A percentile compares a stretch with the other conserved stretches of the same genome.
Evolutionary conservation across 2,113 vertebrate genomes (phyloP).

Genomic region (Osmerus eperlanus): DNA sequence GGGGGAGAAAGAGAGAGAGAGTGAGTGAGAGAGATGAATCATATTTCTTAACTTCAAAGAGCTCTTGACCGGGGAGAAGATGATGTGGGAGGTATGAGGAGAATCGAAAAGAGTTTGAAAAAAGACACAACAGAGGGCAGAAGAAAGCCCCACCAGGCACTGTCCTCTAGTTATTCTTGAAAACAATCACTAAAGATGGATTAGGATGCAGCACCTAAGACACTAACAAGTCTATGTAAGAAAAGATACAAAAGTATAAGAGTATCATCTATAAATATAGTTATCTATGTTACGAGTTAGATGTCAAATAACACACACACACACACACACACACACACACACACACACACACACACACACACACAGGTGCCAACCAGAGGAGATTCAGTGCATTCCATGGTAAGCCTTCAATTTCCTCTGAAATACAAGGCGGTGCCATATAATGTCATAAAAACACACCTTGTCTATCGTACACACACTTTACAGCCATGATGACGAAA

Average conservation of each 20-base stretch:
- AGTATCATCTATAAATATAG: no score
- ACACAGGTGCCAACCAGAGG: not conserved
- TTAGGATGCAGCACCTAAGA: no score
- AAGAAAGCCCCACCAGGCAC: not conserved
- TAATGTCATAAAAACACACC: not conserved
- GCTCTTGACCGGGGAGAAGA: constrained; percentile 9
- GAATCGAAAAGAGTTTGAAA: constrained; percentile 13
- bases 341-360: not conserved
- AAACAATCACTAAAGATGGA: no score
- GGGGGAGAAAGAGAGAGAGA: not conserved
- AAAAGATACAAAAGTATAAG: no score
- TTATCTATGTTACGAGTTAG: not conserved
- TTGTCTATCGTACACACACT: not conserved
- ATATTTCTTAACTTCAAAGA: constrained; percentile 45
- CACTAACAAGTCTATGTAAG: no score
- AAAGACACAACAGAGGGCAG: not conserved
- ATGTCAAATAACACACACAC: constrained; percentile 1
- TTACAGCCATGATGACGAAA: not conserved
- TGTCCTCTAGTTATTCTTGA: no score
- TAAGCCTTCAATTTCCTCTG: constrained; percentile 3
- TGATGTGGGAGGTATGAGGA: constrained; percentile 6
- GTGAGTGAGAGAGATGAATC: constrained; percentile 31
- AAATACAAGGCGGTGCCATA: not conserved
- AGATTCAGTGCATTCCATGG: constrained; percentile 1
- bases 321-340: constrained; percentile 8